phyloP scores from a whole-genome alignment of 2,113 vertebrate genomes.

The Gadus chalcogrammus region DNA sequence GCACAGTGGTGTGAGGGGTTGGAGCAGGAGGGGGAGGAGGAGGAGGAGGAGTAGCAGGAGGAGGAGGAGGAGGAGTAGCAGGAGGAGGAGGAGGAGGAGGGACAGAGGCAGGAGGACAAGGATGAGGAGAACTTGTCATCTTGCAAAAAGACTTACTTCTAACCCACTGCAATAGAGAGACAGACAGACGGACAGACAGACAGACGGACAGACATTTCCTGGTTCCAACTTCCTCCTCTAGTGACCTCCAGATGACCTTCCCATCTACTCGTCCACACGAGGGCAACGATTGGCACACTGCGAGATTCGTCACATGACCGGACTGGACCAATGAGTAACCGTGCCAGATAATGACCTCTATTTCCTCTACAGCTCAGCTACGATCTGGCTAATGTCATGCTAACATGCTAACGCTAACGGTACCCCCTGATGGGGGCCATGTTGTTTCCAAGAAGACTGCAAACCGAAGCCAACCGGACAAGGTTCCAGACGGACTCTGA shows the following conservation, averaged over 20 bases:
- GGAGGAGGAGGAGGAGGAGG: constrained; percentile 31
- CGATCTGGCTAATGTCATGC: too few relatives aligned
- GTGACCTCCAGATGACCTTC: not conserved
- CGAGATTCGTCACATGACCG: too few relatives aligned
- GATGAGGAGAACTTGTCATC: constrained; percentile 42
- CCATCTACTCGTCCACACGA: not conserved
- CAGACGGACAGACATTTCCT: not conserved
- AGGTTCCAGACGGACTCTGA: too few relatives aligned
- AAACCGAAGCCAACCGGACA: too few relatives aligned
- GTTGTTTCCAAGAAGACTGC: too few relatives aligned
- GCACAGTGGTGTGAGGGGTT: constrained; percentile 84
- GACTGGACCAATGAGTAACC: too few relatives aligned
- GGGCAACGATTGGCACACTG: too few relatives aligned
- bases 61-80: constrained; percentile 37
- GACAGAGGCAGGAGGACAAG: constrained; percentile 34
- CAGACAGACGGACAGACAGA: not conserved
- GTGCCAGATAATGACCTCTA: too few relatives aligned
- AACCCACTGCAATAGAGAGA: constrained; percentile 68
- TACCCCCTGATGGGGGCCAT: too few relatives aligned
- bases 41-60: constrained; percentile 44
- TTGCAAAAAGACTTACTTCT: constrained; percentile 67
- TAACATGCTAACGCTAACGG: too few relatives aligned
- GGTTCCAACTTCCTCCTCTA: not conserved
- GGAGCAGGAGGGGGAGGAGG: constrained; percentile 39
- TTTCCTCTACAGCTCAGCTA: too few relatives aligned